These are phyloP conservation scores for Hyposmocoma kahamanoa DNA, from an alignment of 1,140 invertebrate genomes.

Conservation along the genomic window DNA sequence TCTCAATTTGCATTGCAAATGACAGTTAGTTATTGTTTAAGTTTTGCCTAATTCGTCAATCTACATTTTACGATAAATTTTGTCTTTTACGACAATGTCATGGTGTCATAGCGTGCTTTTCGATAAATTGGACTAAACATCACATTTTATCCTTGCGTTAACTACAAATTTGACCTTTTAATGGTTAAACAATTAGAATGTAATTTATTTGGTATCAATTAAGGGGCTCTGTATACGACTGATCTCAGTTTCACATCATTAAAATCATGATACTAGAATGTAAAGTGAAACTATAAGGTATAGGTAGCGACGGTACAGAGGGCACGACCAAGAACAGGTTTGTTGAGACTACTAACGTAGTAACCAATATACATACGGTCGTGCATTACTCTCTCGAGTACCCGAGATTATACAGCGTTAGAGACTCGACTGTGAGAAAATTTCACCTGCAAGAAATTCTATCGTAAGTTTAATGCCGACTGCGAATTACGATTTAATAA, in stretches of 20 bases:
- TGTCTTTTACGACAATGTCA: too few relatives aligned
- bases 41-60: too few relatives aligned
- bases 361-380: slow-evolving; percentile 58
- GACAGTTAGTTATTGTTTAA: slow-evolving; percentile 25
- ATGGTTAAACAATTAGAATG: too few relatives aligned
- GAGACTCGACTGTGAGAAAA: slow-evolving; percentile 51
- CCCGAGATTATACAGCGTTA: slow-evolving; percentile 43
- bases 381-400: slow-evolving; percentile 49
- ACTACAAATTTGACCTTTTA: too few relatives aligned
- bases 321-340: slow-evolving; percentile 63
- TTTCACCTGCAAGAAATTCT: slow-evolving; percentile 52
- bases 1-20: slow-evolving; percentile 30
- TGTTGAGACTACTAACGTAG: slow-evolving; percentile 54
- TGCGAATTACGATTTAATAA: background rate
- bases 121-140: too few relatives aligned
- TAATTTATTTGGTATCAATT: too few relatives aligned
- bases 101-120: too few relatives aligned
- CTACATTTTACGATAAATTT: too few relatives aligned
- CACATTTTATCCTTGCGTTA: too few relatives aligned
- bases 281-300: slow-evolving; percentile 32
- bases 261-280: slow-evolving; percentile 22
- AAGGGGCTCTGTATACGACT: too few relatives aligned
- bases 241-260: slow-evolving; percentile 15
- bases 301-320: slow-evolving; percentile 41
- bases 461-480: slow-evolving; percentile 26